Base-by-base conservation (phyloP, 1,140 invertebrate species). In the Drosophila mauritiana region DNA sequence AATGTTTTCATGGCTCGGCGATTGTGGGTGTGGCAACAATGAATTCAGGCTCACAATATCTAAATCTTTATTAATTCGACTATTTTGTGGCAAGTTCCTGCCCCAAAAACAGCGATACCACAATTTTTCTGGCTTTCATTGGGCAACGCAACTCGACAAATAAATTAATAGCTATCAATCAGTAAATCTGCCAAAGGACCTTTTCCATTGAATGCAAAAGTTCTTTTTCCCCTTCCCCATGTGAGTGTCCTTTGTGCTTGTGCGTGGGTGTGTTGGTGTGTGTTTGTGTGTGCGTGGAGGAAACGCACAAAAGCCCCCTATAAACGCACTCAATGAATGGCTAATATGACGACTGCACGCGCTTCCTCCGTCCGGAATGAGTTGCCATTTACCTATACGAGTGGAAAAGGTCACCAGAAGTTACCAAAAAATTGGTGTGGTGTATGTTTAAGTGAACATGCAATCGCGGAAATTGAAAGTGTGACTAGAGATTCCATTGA, bases 161-260 rank as follows among this genome's bases (percentile, higher is more conserved):
- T 89, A 84, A 89, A 89, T 90, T 89, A 89, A 89, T 84, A 83
- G 85, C 84, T 83, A 89, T 89, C 84, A 89, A 89, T 89, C 85
- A 88, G 84, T 84, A 88, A 88, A 89, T 89, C 84, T 82, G 76
- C 80, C 79, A 84, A 84, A 80, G 80, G 76, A 89, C 80, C 80
- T 88, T 88, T 78, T 77, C 80, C 84, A 84, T 88, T 88, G 73
- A 83, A 89, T 90, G 83, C 76, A 73, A 80, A 86, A 57, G 75
- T 70, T 84, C 56, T 34, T 56, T 68, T 70, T 68, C 48, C 51
- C 46, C 58, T 55, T 11, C 25, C 34, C n/a, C 36, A 34, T 54
- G 49, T 69, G 45, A 31, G 25, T 31, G 15, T 49, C 48, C 25
- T 62, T 31, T 55, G 58, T 70, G 57, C 36, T 15, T 34, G 40